Evolutionary conservation across 2,888 invertebrate genomes (phyloP).

Genomic region (Tineola bisselliella): DNA sequence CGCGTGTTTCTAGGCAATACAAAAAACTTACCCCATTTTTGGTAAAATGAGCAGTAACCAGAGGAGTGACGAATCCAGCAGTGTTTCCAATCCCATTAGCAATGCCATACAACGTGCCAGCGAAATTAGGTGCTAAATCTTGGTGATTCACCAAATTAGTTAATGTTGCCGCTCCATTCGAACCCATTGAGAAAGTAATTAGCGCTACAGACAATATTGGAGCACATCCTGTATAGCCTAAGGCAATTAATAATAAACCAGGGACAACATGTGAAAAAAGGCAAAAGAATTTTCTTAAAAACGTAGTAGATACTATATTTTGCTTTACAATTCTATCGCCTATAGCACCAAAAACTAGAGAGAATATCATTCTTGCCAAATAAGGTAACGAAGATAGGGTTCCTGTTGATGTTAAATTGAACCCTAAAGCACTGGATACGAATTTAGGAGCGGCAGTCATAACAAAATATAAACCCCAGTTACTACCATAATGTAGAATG

Average conservation of each 20-base stretch:
- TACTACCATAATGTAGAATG: conserved; percentile 77
- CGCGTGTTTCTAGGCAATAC: no score
- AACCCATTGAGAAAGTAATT: conserved; percentile 75
- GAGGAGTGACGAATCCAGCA: conserved; percentile 77
- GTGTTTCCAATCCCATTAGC: conserved; percentile 79
- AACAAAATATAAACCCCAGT: conserved; percentile 79
- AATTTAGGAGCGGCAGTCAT: conserved; percentile 81
- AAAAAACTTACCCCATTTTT: conserved; percentile 58
- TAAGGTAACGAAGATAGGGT: conserved; percentile 76
- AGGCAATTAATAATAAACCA: conserved; percentile 55
- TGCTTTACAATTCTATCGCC: conserved; percentile 71
- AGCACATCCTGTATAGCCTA: conserved; percentile 72
- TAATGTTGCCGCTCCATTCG: conserved; percentile 71
- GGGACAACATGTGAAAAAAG: conserved; percentile 70
- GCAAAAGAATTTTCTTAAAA: conserved; percentile 73
- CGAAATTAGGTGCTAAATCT: conserved; percentile 81
- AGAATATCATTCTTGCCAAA: conserved; percentile 74
- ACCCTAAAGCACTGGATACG: conserved; percentile 76
- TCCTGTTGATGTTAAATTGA: conserved; percentile 76
- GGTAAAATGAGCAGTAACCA: conserved; percentile 74
- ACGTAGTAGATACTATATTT: conserved; percentile 56
- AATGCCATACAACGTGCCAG: conserved; percentile 79
- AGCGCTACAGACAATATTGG: conserved; percentile 70
- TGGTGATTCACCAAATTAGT: conserved; percentile 74
- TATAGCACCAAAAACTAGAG: conserved; percentile 75